phyloP scores from a whole-genome alignment of 1,140 invertebrate genomes.

The Wasmannia auropunctata region DNA sequence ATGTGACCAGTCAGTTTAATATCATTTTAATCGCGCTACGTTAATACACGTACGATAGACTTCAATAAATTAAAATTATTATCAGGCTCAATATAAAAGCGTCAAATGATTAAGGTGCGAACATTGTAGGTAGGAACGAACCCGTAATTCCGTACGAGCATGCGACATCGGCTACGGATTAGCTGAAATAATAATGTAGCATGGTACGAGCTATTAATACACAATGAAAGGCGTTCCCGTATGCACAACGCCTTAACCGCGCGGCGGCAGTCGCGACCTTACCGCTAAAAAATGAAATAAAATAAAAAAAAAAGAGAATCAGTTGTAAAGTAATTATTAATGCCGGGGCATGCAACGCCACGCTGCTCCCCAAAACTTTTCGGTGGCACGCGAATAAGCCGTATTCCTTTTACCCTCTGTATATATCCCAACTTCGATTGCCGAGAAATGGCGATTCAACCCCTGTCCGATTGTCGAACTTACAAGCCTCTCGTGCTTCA shows the following conservation, averaged over 20 bases:
- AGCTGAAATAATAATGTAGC: slow-evolving; percentile 55
- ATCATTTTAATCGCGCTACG: not conserved
- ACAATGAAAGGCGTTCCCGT: slow-evolving; percentile 63
- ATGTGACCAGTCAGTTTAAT: not conserved
- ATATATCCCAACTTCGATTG: slow-evolving; percentile 80
- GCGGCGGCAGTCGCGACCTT: slow-evolving; percentile 38
- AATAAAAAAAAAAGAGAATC: slow-evolving; percentile 81
- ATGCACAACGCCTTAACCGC: slow-evolving; percentile 47
- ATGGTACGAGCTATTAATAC: slow-evolving; percentile 51
- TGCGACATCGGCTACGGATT: slow-evolving; percentile 49
- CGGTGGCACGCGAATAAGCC: slow-evolving; percentile 84
- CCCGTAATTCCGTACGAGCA: slow-evolving; percentile 39
- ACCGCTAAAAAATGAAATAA: slow-evolving; percentile 70
- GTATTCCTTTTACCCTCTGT: slow-evolving; percentile 81
- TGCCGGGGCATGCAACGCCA: slow-evolving; percentile 81
- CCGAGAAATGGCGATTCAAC: slow-evolving; percentile 73
- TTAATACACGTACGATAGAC: not conserved
- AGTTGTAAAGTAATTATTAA: slow-evolving; percentile 85
- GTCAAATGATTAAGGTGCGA: slow-evolving; percentile 44
- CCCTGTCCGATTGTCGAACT: slow-evolving; percentile 76
- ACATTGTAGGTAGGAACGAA: slow-evolving; percentile 39
- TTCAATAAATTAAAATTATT: slow-evolving; percentile 32
- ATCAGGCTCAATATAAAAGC: slow-evolving; percentile 29
- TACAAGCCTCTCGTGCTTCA: slow-evolving; percentile 76
- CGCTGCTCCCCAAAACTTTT: slow-evolving; percentile 81